Evolutionary conservation across 2,888 invertebrate species (phyloP), one percentile per base, ranked within the genome.

Genomic region (Autographa gamma): DNA sequence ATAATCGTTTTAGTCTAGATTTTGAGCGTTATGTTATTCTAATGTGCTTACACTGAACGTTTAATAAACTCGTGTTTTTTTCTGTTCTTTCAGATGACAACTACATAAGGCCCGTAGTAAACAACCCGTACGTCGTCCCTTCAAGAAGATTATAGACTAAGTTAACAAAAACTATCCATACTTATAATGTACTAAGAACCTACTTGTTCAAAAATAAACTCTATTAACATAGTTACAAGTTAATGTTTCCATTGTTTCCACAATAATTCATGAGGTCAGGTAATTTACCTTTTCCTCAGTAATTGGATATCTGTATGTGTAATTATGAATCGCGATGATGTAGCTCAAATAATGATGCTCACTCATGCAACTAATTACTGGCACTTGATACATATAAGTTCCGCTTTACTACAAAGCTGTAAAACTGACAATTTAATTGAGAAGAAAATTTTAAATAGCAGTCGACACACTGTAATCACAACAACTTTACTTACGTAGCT

Each of bases 241-340:
- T 58, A 63, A 18, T 34, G 69, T 69, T 73, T 80, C 41, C 32
- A 63, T 60, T 66, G 60, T 43, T 19, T 16, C 7, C 43, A 14
- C 60, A 9, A 41, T 38, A 16, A 31, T 31, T 18, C n/a, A 48
- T 48, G 14, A 65, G 66, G 48, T 70, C 73, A 63, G 79, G 77
- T 85, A 78, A 72, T 69, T 80, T 80, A 80, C 84, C 79, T 78
- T 84, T 80, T 77, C 74, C 82, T 69, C 69, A 60, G 56, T 80
- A 74, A 81, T 77, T 73, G 66, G 78, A 71, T 71, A 79, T 71
- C 74, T 76, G 71, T 54, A 13, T 32, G 48, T 69, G 66, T 79
- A 83, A 85, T 84, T 81, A 82, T 71, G 65, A 71, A 66, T 68
- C 38, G 59, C 66, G 43, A 68, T 75, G 73, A 77, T 64, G 64